A percentile compares a stretch with the other conserved stretches of the same genome.
phyloP scores from a whole-genome alignment of 2,888 invertebrate genomes.

The Gari tellinella region DNA sequence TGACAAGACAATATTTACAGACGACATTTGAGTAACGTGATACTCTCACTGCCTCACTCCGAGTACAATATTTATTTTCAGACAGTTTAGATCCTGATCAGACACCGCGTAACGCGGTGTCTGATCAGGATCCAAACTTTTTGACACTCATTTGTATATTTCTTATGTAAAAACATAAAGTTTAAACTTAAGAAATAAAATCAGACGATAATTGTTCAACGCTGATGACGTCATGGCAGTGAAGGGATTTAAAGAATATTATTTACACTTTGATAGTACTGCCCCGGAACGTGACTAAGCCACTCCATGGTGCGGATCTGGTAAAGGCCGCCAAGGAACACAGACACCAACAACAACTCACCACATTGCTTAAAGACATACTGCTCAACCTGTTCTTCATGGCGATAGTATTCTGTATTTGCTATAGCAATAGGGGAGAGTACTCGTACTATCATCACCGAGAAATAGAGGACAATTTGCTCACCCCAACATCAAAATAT shows the following conservation, averaged over 20 bases:
- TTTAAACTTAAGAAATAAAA: too few relatives aligned
- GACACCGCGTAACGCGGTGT: too few relatives aligned
- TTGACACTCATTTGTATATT: too few relatives aligned
- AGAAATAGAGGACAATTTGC: constrained; percentile 51
- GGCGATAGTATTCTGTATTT: constrained; percentile 68
- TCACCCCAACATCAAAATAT: constrained; percentile 32
- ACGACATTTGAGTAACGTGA: too few relatives aligned
- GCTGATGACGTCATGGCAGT: too few relatives aligned
- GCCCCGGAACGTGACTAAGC: constrained; percentile 31
- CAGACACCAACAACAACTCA: constrained; percentile 10
- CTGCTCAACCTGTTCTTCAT: constrained; percentile 63
- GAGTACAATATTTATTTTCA: too few relatives aligned
- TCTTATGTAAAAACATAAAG: too few relatives aligned
- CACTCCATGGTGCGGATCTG: constrained; percentile 23
- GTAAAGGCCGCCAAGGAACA: constrained; percentile 25
- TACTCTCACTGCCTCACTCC: too few relatives aligned
- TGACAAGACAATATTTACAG: too few relatives aligned
- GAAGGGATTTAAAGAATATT: background rate
- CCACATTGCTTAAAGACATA: constrained; percentile 39
- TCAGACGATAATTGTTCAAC: too few relatives aligned
- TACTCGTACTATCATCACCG: constrained; percentile 57
- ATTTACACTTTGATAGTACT: constrained; percentile 12
- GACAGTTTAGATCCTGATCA: too few relatives aligned
- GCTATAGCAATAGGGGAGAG: constrained; percentile 69
- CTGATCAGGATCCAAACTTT: too few relatives aligned